A percentile compares a stretch with the other conserved stretches of the same genome.
These are phyloP conservation scores for Dryoscopus gambensis DNA, from an alignment of 2,113 vertebrate species.

Conservation along the genomic window DNA sequence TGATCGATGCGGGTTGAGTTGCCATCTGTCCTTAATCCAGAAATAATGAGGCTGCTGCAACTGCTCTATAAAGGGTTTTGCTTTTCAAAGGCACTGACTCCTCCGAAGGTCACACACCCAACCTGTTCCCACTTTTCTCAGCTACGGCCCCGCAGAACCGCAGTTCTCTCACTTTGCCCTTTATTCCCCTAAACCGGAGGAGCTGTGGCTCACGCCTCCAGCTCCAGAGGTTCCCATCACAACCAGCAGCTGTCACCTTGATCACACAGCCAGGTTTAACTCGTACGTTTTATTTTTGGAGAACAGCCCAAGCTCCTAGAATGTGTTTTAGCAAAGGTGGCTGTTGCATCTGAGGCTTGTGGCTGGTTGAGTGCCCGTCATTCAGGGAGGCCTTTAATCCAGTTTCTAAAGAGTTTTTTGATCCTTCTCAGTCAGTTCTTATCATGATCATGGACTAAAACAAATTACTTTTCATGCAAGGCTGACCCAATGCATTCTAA, in stretches of 20 bases:
- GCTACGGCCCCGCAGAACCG: not conserved
- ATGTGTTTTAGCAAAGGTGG: not conserved
- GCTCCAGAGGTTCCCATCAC: not conserved
- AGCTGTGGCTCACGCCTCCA: not conserved
- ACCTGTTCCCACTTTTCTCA: not conserved
- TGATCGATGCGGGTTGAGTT: not conserved
- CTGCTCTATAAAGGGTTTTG: not conserved
- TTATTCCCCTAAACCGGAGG: not conserved
- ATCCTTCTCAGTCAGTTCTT: not conserved
- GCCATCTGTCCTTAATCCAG: constrained; percentile 48
- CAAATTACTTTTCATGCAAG: constrained; percentile 28
- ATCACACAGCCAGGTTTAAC: not conserved
- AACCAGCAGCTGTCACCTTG: not conserved
- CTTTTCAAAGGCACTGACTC: not conserved
- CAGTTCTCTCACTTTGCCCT: not conserved
- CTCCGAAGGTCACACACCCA: not conserved
- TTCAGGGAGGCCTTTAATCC: not conserved
- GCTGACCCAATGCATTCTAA: not conserved
- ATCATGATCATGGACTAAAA: not conserved
- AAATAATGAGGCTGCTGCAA: constrained; percentile 22
- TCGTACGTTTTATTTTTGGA: not conserved
- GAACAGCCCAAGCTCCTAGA: not conserved
- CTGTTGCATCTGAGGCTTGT: not conserved
- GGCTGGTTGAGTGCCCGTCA: not conserved
- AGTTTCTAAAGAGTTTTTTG: not conserved